phyloP scores from a whole-genome alignment of 2,797 vertebrate species.

The Protonibea diacanthus region DNA sequence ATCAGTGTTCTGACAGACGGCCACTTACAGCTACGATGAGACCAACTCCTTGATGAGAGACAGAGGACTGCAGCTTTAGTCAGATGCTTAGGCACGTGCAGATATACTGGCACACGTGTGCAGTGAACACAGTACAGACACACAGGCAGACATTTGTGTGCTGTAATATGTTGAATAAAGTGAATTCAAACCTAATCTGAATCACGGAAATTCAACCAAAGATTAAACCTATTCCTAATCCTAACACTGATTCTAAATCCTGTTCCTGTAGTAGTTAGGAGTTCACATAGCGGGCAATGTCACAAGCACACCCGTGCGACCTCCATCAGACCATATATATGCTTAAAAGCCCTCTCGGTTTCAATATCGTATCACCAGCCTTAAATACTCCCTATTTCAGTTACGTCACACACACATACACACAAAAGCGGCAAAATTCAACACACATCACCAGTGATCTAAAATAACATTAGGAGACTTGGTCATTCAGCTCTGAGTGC shows the following conservation, averaged over 20 bases:
- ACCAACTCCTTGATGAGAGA: slow-evolving; percentile 40
- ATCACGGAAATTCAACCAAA: slow-evolving; percentile 2
- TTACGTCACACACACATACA: slow-evolving; percentile 3
- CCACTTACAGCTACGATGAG: slow-evolving; percentile 24
- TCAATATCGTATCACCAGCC: not conserved
- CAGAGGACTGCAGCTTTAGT: not conserved
- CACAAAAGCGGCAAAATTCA: slow-evolving; percentile 2
- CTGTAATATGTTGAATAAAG: slow-evolving; percentile 4
- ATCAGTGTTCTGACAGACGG: slow-evolving; percentile 40
- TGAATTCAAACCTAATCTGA: not conserved
- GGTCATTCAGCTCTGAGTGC: slow-evolving; percentile 55
- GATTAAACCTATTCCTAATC: not conserved
- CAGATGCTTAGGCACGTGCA: slow-evolving; percentile 48
- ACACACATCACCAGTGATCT: slow-evolving; percentile 28
- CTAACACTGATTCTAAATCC: not conserved
- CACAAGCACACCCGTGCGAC: not conserved
- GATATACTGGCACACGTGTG: slow-evolving; percentile 29
- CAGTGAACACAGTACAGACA: not conserved
- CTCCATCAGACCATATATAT: not conserved
- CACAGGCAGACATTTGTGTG: not conserved
- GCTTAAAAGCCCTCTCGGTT: slow-evolving; percentile 12
- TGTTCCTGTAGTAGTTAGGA: not conserved
- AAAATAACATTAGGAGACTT: slow-evolving; percentile 51
- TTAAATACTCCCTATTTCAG: not conserved
- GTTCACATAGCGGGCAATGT: not conserved